Evolutionary conservation across 53 echinoderm and acorn worm species (phyloP), one percentile per base, ranked within the genome.

Genomic region (Apostichopus leukothele): DNA sequence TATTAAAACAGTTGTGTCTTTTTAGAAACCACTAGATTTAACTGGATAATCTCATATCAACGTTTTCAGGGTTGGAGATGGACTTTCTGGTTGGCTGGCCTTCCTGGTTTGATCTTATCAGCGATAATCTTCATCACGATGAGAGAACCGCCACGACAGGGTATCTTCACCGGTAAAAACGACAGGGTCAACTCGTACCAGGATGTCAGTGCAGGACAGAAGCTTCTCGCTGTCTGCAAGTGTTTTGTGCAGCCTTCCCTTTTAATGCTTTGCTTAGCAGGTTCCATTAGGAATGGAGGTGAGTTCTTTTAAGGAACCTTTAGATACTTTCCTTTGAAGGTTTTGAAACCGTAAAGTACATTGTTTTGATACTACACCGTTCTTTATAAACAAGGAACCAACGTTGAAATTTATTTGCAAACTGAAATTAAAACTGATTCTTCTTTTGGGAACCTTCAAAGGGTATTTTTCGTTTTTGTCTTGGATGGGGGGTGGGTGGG

Each of bases 201-300:
- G 27, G 23, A 60, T 20, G 14, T 73, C 9, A 71, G 90, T 6
- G 89, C 67, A 14, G 52, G 88, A 19, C 67, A 90, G 88, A 92
- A 91, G 57, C 87, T 92, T 7, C 75, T 84, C 39, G 81, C 81
- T 26, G 88, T 91, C 39, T 67, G 67, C 50, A 87, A 87, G 26
- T 88, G 79, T 5, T 93, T 94, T 90, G 50, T 91, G 8, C 91
- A 76, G 26, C 94, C 94, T 1, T 91, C 94, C 9, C 51, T 94
- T 20, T 60, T 94, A 19, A 78, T 94, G 76, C 78, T 94, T 19
- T 94, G 94, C 73, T 83, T 94, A n/a, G 94, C 94, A 59, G 92
- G 94, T 14, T 94, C 94, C 13, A 92, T 94, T 5, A 92, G 94
- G 75, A 94, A 94, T 92, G 94, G 94, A 76, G 94, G 94, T 92